Conservation (phyloP, 1,140 invertebrate species). For the Acromyrmex charruanus region DNA sequence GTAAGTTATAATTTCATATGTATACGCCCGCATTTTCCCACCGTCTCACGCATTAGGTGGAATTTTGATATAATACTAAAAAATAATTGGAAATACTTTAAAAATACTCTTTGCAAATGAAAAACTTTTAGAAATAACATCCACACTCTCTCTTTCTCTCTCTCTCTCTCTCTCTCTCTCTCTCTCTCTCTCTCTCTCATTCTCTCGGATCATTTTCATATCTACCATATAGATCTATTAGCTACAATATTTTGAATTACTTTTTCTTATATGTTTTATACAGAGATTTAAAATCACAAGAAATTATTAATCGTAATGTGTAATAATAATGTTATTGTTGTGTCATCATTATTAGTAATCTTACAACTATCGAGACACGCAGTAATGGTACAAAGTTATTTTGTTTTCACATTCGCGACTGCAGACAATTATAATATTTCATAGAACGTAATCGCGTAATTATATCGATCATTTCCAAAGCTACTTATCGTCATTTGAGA, state of each 20-base stretch:
- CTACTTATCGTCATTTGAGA: constrained; percentile 9
- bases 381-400: constrained; percentile 79
- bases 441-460: constrained; percentile 16
- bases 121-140: constrained; percentile 73
- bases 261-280: constrained; percentile 75
- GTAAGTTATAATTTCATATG: constrained; percentile 76
- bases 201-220: constrained; percentile 45
- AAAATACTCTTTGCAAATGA: constrained; percentile 86
- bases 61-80: constrained; percentile 84
- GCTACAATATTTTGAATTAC: constrained; percentile 72
- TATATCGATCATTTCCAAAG: neutral
- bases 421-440: constrained; percentile 16
- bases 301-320: constrained; percentile 70
- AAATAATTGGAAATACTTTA: constrained; percentile 86
- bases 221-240: constrained; percentile 72
- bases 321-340: constrained; percentile 71
- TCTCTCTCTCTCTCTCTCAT: constrained; percentile 18
- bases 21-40: constrained; percentile 42
- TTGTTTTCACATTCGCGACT: constrained; percentile 28
- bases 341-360: constrained; percentile 68
- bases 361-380: constrained; percentile 74
- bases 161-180: neutral
- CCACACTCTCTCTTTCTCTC: constrained; percentile 7
- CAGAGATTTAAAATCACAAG: constrained; percentile 80
- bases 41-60: constrained; percentile 64